phyloP scores from a whole-genome alignment of 2,113 vertebrate genomes.

The Salvelinus alpinus region DNA sequence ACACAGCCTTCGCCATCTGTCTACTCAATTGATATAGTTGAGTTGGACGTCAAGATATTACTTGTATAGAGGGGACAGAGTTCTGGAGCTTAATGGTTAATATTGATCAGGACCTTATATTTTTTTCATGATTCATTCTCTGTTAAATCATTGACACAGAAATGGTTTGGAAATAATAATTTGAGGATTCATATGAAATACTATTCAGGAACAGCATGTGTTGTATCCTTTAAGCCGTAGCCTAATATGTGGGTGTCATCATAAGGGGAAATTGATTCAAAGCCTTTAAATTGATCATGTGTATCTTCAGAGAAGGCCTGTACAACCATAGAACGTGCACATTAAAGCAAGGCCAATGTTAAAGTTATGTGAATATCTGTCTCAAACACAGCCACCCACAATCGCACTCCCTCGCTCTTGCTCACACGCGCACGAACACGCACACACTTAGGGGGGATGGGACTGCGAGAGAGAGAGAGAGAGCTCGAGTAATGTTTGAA shows the following conservation, averaged over 20 bases:
- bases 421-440: neutral
- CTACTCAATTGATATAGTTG: too few relatives aligned
- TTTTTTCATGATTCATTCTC: too few relatives aligned
- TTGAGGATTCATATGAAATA: neutral
- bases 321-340: neutral
- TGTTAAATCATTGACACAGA: neutral
- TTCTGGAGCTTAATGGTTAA: too few relatives aligned
- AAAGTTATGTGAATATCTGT: slow-evolving; percentile 49
- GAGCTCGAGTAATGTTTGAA: slow-evolving; percentile 47
- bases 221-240: neutral
- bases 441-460: slow-evolving; percentile 38
- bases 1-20: too few relatives aligned
- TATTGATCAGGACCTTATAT: too few relatives aligned
- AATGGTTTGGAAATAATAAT: neutral
- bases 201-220: neutral
- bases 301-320: slow-evolving; percentile 38
- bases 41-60: too few relatives aligned
- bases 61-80: too few relatives aligned
- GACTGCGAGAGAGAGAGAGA: slow-evolving; percentile 48
- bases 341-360: slow-evolving; percentile 50
- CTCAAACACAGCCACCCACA: slow-evolving; percentile 64
- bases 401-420: neutral
- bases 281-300: slow-evolving; percentile 9
- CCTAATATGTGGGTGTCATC: slow-evolving; percentile 46
- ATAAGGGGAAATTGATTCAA: slow-evolving; percentile 47